phyloP scores from a whole-genome alignment of 2,888 invertebrate species.

The Bimastos eiseni region DNA sequence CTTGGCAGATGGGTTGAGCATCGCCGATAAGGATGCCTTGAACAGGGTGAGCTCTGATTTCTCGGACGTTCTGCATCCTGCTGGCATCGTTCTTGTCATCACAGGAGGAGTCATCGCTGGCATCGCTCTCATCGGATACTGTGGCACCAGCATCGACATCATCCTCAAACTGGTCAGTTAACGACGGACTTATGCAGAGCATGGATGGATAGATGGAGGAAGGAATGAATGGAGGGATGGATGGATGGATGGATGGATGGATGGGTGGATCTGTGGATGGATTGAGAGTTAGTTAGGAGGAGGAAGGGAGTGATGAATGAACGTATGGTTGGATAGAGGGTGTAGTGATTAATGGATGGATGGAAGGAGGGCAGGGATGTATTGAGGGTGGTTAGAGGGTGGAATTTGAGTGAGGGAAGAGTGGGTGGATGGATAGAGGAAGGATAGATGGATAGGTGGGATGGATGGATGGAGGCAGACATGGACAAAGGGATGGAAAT shows the following conservation, averaged over 20 bases:
- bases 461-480: neutral
- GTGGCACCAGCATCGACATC: conserved; percentile 17
- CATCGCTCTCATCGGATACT: conserved; percentile 21
- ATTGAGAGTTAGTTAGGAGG: neutral
- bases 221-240: neutral
- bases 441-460: too few relatives aligned
- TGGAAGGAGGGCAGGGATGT: too few relatives aligned
- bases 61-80: neutral
- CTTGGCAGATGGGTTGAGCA: neutral
- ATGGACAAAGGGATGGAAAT: neutral
- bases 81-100: conserved; percentile 14
- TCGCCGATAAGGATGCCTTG: neutral
- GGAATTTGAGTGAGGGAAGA: too few relatives aligned
- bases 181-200: neutral
- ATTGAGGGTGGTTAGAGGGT: too few relatives aligned
- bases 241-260: neutral
- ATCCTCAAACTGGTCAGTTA: conserved; percentile 10
- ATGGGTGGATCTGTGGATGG: neutral
- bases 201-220: neutral
- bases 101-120: conserved; percentile 19
- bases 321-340: too few relatives aligned
- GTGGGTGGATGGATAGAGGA: too few relatives aligned
- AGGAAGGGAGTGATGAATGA: too few relatives aligned
- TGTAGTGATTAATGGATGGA: too few relatives aligned
- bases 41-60: neutral